A percentile compares a stretch with the other conserved stretches of the same genome.
Evolutionary conservation across 2,888 invertebrate genomes (phyloP).

Genomic region (Rotaria socialis): DNA sequence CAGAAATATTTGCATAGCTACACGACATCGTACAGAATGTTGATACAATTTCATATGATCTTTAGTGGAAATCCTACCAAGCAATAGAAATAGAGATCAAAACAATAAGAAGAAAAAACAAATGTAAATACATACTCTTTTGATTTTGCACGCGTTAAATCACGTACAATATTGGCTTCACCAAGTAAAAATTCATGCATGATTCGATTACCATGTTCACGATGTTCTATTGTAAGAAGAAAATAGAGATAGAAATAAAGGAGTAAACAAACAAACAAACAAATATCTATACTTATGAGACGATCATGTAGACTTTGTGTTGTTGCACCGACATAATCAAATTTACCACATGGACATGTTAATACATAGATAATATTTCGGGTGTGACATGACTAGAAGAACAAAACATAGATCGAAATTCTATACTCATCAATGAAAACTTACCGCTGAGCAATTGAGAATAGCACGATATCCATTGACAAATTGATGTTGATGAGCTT

Average conservation of each 20-base stretch:
- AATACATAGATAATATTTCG: neutral
- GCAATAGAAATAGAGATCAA: too few relatives aligned
- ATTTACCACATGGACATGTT: neutral
- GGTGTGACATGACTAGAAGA: neutral
- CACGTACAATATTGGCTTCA: neutral
- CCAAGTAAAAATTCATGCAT: constrained; percentile 30
- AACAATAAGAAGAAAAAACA: too few relatives aligned
- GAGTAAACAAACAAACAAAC: neutral
- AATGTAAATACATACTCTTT: neutral
- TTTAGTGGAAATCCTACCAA: neutral
- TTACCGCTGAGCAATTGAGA: neutral
- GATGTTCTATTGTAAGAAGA: neutral
- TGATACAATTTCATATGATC: neutral
- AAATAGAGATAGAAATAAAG: too few relatives aligned
- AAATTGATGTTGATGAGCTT: neutral
- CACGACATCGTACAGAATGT: neutral
- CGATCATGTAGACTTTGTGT: neutral
- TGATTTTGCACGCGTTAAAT: neutral
- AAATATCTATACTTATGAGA: neutral
- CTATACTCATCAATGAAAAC: too few relatives aligned
- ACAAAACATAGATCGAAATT: too few relatives aligned
- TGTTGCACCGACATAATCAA: neutral
- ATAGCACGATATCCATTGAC: neutral
- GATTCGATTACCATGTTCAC: constrained; percentile 16
- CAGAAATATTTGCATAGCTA: neutral